Percentiles rank a stretch among this genome's conserved stretches.
phyloP scores from a whole-genome alignment of 1,140 invertebrate species.

The Solenopsis fugax region DNA sequence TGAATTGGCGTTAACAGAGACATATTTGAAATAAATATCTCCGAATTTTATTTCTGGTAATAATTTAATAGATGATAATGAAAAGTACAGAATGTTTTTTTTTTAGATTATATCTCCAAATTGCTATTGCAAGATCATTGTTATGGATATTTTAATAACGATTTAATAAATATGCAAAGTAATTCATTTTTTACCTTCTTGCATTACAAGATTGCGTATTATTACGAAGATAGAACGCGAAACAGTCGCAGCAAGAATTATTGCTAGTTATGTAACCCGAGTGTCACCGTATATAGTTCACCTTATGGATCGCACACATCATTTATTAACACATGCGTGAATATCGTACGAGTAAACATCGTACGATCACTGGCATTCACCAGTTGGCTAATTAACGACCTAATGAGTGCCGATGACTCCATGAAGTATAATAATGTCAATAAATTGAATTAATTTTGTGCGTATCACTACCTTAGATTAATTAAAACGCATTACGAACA shows the following conservation, averaged over 20 bases:
- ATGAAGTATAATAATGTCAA: slow-evolving; percentile 35
- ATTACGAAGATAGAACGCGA: neutral
- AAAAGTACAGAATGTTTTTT: neutral
- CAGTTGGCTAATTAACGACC: slow-evolving; percentile 44
- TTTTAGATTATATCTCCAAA: neutral
- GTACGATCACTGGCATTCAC: neutral
- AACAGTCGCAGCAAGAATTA: neutral
- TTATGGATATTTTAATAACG: neutral
- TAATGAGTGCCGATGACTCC: slow-evolving; percentile 7
- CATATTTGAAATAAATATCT: too few relatives aligned
- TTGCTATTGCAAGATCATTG: neutral
- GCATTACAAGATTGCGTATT: too few relatives aligned
- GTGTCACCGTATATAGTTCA: neutral
- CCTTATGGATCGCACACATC: slow-evolving; percentile 1
- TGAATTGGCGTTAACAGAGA: too few relatives aligned
- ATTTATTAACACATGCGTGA: neutral
- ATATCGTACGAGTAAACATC: slow-evolving; percentile 1
- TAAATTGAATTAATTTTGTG: slow-evolving; percentile 36
- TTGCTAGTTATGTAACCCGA: neutral
- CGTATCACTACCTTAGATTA: slow-evolving; percentile 26
- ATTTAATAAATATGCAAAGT: neutral
- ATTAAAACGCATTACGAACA: slow-evolving; percentile 22
- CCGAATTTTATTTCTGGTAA: neutral
- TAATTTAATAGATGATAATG: neutral
- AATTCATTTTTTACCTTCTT: neutral